These are phyloP conservation scores for Sebastes matsubarae DNA, from an alignment of 2,797 vertebrate species.

Conservation along the genomic window DNA sequence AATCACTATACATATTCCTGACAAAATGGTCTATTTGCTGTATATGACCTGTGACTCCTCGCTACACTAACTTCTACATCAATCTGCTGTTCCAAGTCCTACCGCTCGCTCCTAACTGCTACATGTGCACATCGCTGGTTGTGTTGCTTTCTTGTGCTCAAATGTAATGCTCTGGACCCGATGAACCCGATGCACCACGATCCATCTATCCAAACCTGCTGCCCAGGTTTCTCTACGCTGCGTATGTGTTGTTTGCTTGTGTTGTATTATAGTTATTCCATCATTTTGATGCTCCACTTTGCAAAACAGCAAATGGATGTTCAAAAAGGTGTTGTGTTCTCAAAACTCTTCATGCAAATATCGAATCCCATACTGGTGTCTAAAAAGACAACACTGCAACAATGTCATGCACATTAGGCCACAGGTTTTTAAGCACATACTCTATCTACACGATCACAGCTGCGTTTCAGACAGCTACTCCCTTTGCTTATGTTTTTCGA, in stretches of 20 bases:
- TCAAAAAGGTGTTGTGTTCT: background rate
- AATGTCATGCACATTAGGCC: too few relatives aligned
- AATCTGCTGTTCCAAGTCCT: background rate
- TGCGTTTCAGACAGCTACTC: too few relatives aligned
- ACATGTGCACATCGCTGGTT: too few relatives aligned
- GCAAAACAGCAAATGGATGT: background rate
- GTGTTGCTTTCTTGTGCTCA: background rate
- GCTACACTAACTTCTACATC: background rate
- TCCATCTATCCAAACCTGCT: background rate
- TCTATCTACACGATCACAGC: background rate
- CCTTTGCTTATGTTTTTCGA: rapidly evolving
- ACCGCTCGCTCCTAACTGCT: background rate
- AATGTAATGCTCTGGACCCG: background rate
- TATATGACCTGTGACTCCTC: background rate
- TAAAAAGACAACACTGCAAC: background rate
- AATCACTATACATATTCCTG: too few relatives aligned
- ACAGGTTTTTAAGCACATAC: background rate
- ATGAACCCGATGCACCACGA: background rate
- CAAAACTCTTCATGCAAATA: background rate
- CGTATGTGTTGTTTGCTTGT: background rate
- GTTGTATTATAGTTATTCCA: background rate
- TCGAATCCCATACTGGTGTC: background rate
- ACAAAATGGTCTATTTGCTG: background rate
- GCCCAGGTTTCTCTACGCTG: background rate
- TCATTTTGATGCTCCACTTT: background rate